Evolutionary conservation across 2,888 invertebrate species (phyloP), one percentile per base, ranked within the genome.

Genomic region (Clistopyga incitator): DNA sequence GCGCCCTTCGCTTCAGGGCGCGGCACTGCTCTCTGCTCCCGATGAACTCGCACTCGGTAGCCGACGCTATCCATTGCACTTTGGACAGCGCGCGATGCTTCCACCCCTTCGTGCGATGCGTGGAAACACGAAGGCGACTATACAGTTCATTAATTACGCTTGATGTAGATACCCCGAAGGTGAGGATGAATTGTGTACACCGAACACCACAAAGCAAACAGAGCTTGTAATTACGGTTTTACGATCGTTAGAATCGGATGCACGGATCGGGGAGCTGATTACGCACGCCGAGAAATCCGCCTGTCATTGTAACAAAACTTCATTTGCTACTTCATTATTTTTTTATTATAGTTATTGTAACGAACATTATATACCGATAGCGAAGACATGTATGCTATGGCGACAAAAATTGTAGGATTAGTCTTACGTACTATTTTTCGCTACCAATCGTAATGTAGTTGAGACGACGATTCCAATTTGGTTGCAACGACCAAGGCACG

Each of bases 1-100:
- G 85, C 90, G 64, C 90, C 90, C 88, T 88, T 79, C n/a, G n/a
- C 29, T 23, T 42, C 45, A 18, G 70, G 84, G 84, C 81, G 84
- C 52, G 84, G 84, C 75, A 65, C 50, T 56, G 23, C 34, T 70
- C 29, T 23, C 78, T 82, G 89, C 88, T 56, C 87, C 85, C 87
- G 85, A 85, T 84, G 84, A 85, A 76, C 86, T 74, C 64, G 47
- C 8, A 29, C 29, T 59, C 47, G 61, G 67, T 67, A 47, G 67
- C 68, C 34, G 29, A 25, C 47, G 25, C 20, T 3, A 70, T 70
- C 25, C 77, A 85, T 90, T 88, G 88, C 89, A 89, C 88, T 86
- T 87, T 88, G 85, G 81, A 85, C 88, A 88, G 87, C 61, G 61
- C 29, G 68, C 13, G 13, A 18, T 42, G 65, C 65, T 76, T 70